Conservation (phyloP, 2,888 invertebrate genomes). For the Prosopocoilus inquinatus region DNA sequence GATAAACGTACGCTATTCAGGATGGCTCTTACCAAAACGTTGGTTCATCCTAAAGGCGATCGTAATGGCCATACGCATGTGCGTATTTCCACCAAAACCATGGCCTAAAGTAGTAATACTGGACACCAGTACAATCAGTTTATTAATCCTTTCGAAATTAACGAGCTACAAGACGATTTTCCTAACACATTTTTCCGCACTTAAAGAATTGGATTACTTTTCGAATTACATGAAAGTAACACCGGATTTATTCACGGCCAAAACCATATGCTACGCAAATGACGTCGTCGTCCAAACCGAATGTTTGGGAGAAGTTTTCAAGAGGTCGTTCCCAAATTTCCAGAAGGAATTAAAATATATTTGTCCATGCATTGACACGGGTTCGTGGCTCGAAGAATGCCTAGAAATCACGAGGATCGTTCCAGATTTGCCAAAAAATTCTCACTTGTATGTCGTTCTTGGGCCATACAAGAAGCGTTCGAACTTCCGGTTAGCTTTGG, state of each 20-base stretch:
- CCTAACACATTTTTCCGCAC: conserved; percentile 31
- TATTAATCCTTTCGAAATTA: conserved; percentile 38
- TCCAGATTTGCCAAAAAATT: conserved; percentile 40
- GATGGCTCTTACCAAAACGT: conserved; percentile 40
- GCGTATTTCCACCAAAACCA: conserved; percentile 36
- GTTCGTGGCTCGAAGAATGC: conserved; percentile 39
- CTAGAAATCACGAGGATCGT: conserved; percentile 41
- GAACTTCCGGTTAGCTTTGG: conserved; percentile 42
- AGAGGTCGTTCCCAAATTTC: conserved; percentile 38
- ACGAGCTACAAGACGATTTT: conserved; percentile 38
- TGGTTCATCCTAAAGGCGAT: conserved; percentile 32
- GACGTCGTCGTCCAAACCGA: conserved; percentile 42
- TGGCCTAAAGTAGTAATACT: conserved; percentile 39
- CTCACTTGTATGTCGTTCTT: conserved; percentile 39
- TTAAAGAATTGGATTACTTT: conserved; percentile 24
- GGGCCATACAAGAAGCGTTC: conserved; percentile 40
- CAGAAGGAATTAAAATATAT: conserved; percentile 33
- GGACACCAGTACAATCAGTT: conserved; percentile 37
- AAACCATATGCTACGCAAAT: conserved; percentile 40
- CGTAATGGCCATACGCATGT: conserved; percentile 38
- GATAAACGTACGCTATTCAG: conserved; percentile 34
- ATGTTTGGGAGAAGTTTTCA: conserved; percentile 39
- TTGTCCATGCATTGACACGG: conserved; percentile 41
- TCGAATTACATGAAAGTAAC: conserved; percentile 33
- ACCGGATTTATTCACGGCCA: conserved; percentile 37